Percentiles rank a stretch among this genome's conserved stretches.
Conservation (phyloP, 2,797 vertebrate genomes). For the Balearica regulorum region DNA sequence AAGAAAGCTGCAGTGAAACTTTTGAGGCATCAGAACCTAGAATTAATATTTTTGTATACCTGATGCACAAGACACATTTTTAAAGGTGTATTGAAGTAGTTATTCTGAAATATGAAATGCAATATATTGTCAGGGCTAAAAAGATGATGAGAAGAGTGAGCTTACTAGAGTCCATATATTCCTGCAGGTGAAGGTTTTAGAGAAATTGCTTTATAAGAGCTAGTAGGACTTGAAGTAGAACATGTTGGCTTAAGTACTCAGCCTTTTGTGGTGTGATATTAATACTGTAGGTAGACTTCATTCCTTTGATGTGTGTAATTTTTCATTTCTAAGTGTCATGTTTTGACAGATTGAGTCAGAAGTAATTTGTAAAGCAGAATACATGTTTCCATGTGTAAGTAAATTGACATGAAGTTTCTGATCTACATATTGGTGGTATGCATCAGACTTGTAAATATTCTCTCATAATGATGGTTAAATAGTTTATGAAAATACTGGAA, state of each 20-base stretch:
- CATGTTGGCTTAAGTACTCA: neutral
- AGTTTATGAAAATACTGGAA: neutral
- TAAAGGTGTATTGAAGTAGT: neutral
- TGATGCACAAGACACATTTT: neutral
- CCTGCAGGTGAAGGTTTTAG: neutral
- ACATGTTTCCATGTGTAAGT: neutral
- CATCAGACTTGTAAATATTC: neutral
- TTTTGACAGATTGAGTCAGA: slow-evolving; percentile 52
- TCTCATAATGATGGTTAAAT: neutral
- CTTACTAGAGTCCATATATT: neutral
- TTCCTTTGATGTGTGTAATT: neutral
- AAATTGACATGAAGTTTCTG: neutral
- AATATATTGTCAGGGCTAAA: neutral
- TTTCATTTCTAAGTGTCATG: slow-evolving; percentile 18
- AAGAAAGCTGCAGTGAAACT: neutral
- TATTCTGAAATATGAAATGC: neutral
- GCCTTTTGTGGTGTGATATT: neutral
- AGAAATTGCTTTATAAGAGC: neutral
- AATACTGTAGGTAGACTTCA: neutral
- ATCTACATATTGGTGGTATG: neutral
- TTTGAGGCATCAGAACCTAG: neutral
- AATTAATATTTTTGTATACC: neutral
- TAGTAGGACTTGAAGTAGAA: neutral
- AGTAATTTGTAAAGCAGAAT: slow-evolving; percentile 35
- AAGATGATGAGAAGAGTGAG: neutral